Evolutionary conservation across 2,113 vertebrate species (phyloP).

Genomic region (Pituophis catenifer): DNA sequence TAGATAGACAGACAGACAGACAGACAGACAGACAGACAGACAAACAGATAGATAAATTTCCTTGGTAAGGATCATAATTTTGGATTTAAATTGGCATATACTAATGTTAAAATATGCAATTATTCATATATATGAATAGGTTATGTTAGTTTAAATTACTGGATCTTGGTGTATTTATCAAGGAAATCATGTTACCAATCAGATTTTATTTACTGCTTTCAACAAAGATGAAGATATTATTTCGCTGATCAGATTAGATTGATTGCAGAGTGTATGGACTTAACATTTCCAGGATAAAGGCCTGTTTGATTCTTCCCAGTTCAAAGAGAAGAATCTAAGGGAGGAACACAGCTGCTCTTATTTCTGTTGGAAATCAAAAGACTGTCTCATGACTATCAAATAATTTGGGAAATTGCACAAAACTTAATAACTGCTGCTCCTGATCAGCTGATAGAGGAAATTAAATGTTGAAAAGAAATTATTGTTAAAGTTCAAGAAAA

Average conservation of each 20-base stretch:
- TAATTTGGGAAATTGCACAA: slow-evolving; percentile 9
- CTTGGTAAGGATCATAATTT: background rate
- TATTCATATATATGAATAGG: background rate
- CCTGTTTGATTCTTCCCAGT: slow-evolving; percentile 8
- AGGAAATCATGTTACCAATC: background rate
- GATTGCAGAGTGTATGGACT: background rate
- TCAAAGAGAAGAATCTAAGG: background rate
- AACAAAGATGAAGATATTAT: background rate
- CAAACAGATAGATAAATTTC: background rate
- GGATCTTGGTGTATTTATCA: background rate
- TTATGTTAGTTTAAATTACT: background rate
- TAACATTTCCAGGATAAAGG: background rate
- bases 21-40: too few relatives aligned
- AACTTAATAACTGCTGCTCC: slow-evolving; percentile 14
- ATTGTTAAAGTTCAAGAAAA: slow-evolving; percentile 17
- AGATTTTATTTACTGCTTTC: background rate
- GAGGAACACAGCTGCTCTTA: background rate
- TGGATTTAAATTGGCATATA: background rate
- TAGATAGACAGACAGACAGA: too few relatives aligned
- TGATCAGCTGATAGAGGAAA: slow-evolving; percentile 59
- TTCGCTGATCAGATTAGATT: background rate
- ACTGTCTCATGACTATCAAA: background rate
- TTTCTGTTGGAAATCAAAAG: slow-evolving; percentile 2
- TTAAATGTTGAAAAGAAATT: slow-evolving; percentile 59
- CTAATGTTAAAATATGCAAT: background rate